Base-by-base conservation (phyloP, 2,113 vertebrate species). In the Archocentrus centrarchus region DNA sequence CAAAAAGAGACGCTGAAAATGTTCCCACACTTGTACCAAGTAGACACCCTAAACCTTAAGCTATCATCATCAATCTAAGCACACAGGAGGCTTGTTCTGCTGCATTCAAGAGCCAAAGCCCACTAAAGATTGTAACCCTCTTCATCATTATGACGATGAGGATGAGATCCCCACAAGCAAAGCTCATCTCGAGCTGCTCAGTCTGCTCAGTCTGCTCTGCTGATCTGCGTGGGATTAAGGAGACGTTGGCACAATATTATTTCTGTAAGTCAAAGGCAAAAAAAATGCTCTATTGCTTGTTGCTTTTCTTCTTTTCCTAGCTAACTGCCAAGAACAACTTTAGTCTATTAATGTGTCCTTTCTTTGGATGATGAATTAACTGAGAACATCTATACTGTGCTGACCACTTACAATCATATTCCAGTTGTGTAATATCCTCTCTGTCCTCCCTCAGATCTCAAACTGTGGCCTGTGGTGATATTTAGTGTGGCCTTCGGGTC, bases 161-260 rank as follows among this genome's bases (percentile, higher is more conserved):
- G 77, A 78, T 90, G 68, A 90, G 70, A 82, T 80, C 59, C 59
- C 59, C 58, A 53, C 59, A 62, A 83, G 86, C 41, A 88, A 81
- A 81, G 66, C 77, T 77, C 77, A 14, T 55, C 68, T 83, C 50
- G 50, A 39, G 50, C 79, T 73, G 73, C 50, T 85, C 44, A 37
- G 50, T 80, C 79, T 73, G 73, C 50, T 85, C 44, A 37, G 50
- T 80, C 32, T 81, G 84, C 58, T 30, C 57, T n/a, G 24, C 22
- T 73, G 81, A 86, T 84, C 64, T 77, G 70, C 39, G 58, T 50
- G 50, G 84, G 75, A 62, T 86, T 88, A 47, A 37, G 75, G 32
- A 77, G 63, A 76, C 20, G n/a, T 59, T 85, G 79, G 79, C 61
- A 80, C 59, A 78, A 81, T 76, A 79, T 76, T 82, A 61, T 88